phyloP scores from a whole-genome alignment of 2,113 vertebrate genomes.

The human region GRCh38 chr2:203762501-203763000 shows the following conservation, averaged over 20 bases:
- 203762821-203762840: background rate
- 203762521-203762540: background rate
- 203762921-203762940: background rate
- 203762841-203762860: background rate
- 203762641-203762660: background rate
- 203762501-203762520: background rate
- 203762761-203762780: background rate
- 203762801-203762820: background rate
- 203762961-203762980: background rate
- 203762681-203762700: background rate
- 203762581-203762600: background rate
- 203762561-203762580: background rate
- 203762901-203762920: background rate
- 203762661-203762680: background rate
- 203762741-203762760: background rate
- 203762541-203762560: background rate
- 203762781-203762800: slow-evolving; percentile 29
- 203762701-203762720: background rate
- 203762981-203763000: background rate
- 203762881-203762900: background rate
- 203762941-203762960: background rate
- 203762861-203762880: background rate
- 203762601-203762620: background rate
- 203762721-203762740: background rate
- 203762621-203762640: background rate